Conservation (phyloP, 2,797 vertebrate species). For the Arctocebus calabarensis region DNA sequence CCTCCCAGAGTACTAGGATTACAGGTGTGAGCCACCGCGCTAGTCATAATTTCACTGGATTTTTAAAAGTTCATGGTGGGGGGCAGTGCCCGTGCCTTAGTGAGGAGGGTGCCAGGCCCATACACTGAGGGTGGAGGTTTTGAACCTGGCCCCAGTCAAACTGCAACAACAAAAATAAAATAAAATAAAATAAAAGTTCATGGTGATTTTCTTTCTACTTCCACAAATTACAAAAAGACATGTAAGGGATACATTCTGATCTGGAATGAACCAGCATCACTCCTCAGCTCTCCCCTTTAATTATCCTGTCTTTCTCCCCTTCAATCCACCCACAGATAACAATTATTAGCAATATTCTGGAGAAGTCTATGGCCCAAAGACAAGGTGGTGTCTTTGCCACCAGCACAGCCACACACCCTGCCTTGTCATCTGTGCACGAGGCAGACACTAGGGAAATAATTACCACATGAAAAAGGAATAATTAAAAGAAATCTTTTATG, state of each 20-base stretch:
- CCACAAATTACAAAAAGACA: neutral
- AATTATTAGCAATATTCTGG: neutral
- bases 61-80: too few relatives aligned
- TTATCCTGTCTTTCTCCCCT: neutral
- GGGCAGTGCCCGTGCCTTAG: too few relatives aligned
- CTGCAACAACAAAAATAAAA: too few relatives aligned
- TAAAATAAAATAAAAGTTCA: neutral
- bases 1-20: too few relatives aligned
- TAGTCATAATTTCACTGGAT: too few relatives aligned
- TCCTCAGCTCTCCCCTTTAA: neutral
- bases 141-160: too few relatives aligned
- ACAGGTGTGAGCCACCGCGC: too few relatives aligned
- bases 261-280: neutral
- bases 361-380: neutral
- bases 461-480: neutral
- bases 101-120: too few relatives aligned
- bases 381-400: neutral
- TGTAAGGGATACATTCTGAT: neutral
- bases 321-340: constrained; percentile 1
- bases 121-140: too few relatives aligned
- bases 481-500: constrained; percentile 3
- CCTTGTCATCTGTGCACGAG: neutral
- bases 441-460: neutral
- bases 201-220: neutral
- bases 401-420: neutral